These are phyloP conservation scores for Capitella teleta DNA, from an alignment of 1,140 invertebrate species.

Conservation along the genomic window DNA sequence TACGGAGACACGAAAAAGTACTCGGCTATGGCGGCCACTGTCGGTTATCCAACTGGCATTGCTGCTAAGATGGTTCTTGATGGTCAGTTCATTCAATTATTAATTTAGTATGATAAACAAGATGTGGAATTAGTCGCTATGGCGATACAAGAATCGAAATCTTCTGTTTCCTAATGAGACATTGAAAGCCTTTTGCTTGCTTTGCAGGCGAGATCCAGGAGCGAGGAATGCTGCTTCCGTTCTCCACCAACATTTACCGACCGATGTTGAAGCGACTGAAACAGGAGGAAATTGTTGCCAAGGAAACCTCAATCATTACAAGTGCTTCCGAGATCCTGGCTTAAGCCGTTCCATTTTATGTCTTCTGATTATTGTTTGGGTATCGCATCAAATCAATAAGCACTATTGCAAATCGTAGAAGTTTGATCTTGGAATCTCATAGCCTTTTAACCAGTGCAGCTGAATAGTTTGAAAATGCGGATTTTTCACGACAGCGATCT, in stretches of 20 bases:
- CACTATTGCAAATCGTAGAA: no score
- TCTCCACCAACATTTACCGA: slow-evolving; percentile 78
- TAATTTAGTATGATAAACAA: no score
- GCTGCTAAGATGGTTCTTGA: slow-evolving; percentile 94
- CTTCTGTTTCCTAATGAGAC: not conserved
- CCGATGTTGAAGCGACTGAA: slow-evolving; percentile 74
- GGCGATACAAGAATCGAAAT: not conserved
- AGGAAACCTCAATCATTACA: no score
- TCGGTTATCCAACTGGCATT: slow-evolving; percentile 91
- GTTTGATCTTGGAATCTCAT: no score
- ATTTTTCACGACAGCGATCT: no score
- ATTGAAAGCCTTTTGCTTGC: slow-evolving; percentile 4
- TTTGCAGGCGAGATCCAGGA: slow-evolving; percentile 82
- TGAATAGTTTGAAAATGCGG: no score
- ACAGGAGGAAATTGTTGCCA: slow-evolving; percentile 71
- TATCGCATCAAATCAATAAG: no score
- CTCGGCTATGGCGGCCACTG: slow-evolving; percentile 95
- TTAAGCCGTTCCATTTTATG: no score
- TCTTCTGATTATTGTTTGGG: no score
- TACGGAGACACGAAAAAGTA: slow-evolving; percentile 69
- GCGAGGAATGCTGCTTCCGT: slow-evolving; percentile 79
- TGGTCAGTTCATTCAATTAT: slow-evolving; percentile 60
- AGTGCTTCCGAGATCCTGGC: no score
- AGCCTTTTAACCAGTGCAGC: no score
- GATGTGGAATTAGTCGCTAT: no score